These are phyloP conservation scores for Eledona agricola DNA, from an alignment of 2,888 invertebrate genomes.

Conservation along the genomic window DNA sequence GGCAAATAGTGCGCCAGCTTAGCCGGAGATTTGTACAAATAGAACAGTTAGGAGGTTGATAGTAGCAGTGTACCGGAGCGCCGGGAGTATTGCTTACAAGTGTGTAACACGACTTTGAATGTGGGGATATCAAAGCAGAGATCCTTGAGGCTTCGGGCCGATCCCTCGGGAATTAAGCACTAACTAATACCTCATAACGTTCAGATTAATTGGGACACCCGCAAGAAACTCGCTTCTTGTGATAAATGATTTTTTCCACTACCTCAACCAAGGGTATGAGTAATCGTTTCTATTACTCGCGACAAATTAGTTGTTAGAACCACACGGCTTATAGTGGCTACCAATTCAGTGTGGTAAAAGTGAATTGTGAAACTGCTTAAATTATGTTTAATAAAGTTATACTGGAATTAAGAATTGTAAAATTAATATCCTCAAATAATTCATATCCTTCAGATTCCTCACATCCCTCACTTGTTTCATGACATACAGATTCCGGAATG, in stretches of 20 bases:
- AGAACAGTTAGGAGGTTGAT: constrained; percentile 34
- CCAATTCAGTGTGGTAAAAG: too few relatives aligned
- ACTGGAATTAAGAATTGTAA: too few relatives aligned
- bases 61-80: constrained; percentile 31
- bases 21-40: constrained; percentile 37
- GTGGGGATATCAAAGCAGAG: constrained; percentile 32
- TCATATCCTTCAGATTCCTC: too few relatives aligned
- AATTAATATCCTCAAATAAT: too few relatives aligned
- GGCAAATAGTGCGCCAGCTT: constrained; percentile 37
- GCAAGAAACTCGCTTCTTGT: constrained; percentile 33
- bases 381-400: too few relatives aligned
- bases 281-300: too few relatives aligned
- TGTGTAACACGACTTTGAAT: constrained; percentile 38
- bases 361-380: too few relatives aligned
- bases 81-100: constrained; percentile 38
- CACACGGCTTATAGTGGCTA: too few relatives aligned
- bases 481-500: too few relatives aligned
- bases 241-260: constrained; percentile 23
- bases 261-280: too few relatives aligned
- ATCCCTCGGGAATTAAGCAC: constrained; percentile 35
- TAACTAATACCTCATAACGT: constrained; percentile 38
- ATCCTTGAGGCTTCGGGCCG: constrained; percentile 31
- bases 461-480: too few relatives aligned
- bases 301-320: too few relatives aligned
- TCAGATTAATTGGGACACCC: constrained; percentile 34